phyloP scores from a whole-genome alignment of 2,888 invertebrate genomes.

The Metellina segmentata region DNA sequence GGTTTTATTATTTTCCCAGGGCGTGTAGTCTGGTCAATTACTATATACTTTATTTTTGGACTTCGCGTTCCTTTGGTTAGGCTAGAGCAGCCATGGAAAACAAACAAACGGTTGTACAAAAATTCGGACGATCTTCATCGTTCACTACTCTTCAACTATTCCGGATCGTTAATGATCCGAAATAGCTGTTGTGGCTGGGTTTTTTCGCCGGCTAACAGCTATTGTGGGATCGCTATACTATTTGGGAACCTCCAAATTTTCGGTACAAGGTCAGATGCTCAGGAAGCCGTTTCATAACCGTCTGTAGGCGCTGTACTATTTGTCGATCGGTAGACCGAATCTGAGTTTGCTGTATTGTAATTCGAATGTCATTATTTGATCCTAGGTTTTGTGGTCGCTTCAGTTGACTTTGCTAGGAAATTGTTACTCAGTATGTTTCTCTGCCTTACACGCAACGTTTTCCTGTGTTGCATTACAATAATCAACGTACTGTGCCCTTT shows the following conservation, averaged over 20 bases:
- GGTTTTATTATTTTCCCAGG: too few relatives aligned
- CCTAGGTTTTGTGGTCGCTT: neutral
- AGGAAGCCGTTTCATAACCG: neutral
- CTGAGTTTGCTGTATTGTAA: neutral
- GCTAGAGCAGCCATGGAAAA: too few relatives aligned
- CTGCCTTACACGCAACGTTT: too few relatives aligned
- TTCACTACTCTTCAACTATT: slow-evolving; percentile 3
- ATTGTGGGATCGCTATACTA: neutral
- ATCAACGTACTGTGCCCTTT: too few relatives aligned
- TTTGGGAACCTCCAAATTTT: neutral
- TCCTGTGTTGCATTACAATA: too few relatives aligned
- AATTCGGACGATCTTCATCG: neutral
- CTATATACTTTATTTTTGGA: too few relatives aligned
- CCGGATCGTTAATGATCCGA: neutral
- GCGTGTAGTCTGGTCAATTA: too few relatives aligned
- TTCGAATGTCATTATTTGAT: neutral
- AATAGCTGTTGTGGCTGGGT: neutral
- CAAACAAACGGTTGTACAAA: neutral
- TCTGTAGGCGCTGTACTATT: neutral
- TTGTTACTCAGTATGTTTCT: too few relatives aligned
- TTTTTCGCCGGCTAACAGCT: neutral
- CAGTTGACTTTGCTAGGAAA: too few relatives aligned
- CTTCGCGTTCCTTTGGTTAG: neutral
- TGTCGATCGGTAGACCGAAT: neutral
- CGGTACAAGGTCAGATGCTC: neutral